A percentile compares a stretch with the other conserved stretches of the same genome.
phyloP scores from a whole-genome alignment of 2,113 vertebrate species.

The Chloropsis hardwickii region DNA sequence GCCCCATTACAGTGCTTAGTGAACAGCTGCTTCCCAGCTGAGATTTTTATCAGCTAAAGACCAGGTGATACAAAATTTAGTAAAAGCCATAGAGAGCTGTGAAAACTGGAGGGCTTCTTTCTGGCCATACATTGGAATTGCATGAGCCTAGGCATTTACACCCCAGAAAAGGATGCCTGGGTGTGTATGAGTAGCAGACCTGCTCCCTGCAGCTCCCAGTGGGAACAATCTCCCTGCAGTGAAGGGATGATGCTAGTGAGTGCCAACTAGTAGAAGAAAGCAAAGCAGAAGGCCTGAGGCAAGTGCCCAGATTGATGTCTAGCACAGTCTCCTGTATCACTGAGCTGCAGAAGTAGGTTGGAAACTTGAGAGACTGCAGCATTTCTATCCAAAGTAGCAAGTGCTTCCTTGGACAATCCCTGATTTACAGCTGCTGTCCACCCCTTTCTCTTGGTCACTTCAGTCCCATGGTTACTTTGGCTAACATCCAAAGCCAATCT shows the following conservation, averaged over 20 bases:
- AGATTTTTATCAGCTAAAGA: not conserved
- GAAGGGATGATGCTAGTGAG: not conserved
- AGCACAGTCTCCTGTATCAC: not conserved
- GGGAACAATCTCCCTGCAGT: not conserved
- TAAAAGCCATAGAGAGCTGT: not conserved
- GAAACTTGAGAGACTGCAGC: not conserved
- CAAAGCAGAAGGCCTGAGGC: not conserved
- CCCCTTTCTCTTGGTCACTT: not conserved
- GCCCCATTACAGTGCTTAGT: not conserved
- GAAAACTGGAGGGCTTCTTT: not conserved
- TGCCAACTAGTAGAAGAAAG: not conserved
- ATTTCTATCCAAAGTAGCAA: not conserved
- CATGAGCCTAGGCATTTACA: not conserved
- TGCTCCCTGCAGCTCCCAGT: not conserved
- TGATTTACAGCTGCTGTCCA: not conserved
- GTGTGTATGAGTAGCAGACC: not conserved
- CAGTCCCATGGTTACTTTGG: not conserved
- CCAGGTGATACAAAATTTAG: not conserved
- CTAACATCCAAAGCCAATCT: not conserved
- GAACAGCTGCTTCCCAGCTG: not conserved
- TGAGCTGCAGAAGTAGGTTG: slow-evolving; percentile 1
- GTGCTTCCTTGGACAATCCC: not conserved
- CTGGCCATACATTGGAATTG: not conserved
- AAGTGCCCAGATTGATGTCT: not conserved
- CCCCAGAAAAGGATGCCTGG: not conserved